Conservation (phyloP, 2,113 vertebrate species). For the Spea multiplicata region DNA sequence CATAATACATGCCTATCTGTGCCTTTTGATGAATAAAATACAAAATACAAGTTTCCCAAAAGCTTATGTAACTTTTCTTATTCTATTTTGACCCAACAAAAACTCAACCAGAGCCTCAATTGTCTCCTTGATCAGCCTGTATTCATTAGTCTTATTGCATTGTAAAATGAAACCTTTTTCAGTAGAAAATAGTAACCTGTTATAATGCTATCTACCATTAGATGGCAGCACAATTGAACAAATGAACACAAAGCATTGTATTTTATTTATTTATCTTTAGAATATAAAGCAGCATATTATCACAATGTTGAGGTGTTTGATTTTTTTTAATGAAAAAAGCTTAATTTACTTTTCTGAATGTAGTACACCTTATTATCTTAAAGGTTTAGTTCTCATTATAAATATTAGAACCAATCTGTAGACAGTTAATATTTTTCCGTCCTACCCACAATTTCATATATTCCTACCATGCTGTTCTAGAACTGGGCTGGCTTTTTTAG, state of each 20-base stretch:
- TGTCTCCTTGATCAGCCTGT: too few relatives aligned
- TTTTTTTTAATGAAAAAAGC: not conserved
- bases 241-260: conserved; percentile 7
- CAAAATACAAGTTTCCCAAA: too few relatives aligned
- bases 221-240: conserved; percentile 26
- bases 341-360: not conserved
- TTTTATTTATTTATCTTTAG: not conserved
- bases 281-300: not conserved
- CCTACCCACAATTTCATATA: not conserved
- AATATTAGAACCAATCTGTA: not conserved
- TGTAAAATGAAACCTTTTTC: too few relatives aligned
- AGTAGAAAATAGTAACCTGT: not conserved
- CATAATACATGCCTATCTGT: too few relatives aligned
- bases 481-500: too few relatives aligned
- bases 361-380: not conserved
- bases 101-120: too few relatives aligned
- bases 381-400: not conserved
- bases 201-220: conserved; percentile 7
- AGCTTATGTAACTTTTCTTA: too few relatives aligned
- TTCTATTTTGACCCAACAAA: too few relatives aligned
- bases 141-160: too few relatives aligned
- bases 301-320: not conserved
- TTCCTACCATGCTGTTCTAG: not conserved
- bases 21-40: too few relatives aligned
- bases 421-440: not conserved